Conservation (phyloP, 2,797 vertebrate species). For the Molossus alvarezi region DNA sequence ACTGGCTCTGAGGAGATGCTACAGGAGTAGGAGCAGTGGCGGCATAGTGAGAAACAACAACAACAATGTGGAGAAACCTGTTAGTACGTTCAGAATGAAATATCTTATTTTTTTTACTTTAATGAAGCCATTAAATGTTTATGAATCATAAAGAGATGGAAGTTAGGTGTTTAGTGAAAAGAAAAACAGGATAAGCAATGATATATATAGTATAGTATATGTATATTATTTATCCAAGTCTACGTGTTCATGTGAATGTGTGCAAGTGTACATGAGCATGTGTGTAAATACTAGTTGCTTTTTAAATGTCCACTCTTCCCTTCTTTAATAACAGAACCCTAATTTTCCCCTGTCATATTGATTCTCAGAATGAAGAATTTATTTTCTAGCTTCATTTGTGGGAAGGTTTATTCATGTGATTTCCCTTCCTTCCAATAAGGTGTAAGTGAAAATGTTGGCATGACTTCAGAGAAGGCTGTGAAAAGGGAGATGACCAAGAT, state of each 20-base stretch:
- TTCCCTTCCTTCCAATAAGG: background rate
- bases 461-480: background rate
- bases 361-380: background rate
- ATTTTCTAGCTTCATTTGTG: slow-evolving; percentile 1
- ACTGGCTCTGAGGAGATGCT: background rate
- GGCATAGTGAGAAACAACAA: background rate
- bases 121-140: background rate
- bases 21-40: background rate
- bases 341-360: background rate
- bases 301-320: background rate
- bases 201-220: background rate
- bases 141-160: background rate
- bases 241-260: background rate
- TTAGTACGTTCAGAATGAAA: background rate
- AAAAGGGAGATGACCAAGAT: background rate
- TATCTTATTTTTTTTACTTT: background rate
- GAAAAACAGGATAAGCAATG: background rate
- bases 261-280: background rate
- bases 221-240: background rate
- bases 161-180: background rate
- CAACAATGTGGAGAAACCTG: background rate
- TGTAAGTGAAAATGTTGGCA: background rate
- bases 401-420: background rate
- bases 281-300: background rate
- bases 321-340: background rate